phyloP scores from a whole-genome alignment of 2,113 vertebrate genomes.

The Rhea pennata region DNA sequence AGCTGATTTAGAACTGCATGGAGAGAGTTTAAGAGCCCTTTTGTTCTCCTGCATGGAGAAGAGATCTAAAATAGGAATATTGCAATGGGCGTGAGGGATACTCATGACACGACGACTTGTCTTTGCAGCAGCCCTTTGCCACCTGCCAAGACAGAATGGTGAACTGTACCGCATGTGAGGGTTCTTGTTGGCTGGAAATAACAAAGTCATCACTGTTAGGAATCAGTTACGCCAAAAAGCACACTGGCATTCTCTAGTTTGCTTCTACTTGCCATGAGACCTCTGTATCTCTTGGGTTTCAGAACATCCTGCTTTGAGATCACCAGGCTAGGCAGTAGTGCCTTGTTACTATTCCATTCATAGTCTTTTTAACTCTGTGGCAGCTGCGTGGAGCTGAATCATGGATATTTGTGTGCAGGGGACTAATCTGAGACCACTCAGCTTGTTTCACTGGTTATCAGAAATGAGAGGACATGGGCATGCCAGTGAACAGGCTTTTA shows the following conservation, averaged over 20 bases:
- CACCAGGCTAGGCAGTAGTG: not conserved
- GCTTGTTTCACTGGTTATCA: too few species aligned
- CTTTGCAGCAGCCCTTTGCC: not conserved
- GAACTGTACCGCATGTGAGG: not conserved
- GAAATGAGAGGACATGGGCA: not conserved
- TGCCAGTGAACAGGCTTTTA: not conserved
- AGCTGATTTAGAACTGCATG: not conserved
- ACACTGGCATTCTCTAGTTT: not conserved
- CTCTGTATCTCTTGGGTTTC: not conserved
- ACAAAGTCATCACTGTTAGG: not conserved
- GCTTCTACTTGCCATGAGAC: not conserved
- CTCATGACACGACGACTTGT: rapidly evolving
- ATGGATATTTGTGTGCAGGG: not conserved
- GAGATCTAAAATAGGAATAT: not conserved
- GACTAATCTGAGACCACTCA: not conserved
- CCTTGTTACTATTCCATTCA: rapidly evolving
- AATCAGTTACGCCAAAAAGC: not conserved
- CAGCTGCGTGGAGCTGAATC: not conserved
- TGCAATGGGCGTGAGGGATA: not conserved
- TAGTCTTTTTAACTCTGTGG: not conserved
- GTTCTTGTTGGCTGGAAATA: not conserved
- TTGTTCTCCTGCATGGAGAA: not conserved
- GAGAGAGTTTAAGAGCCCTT: not conserved
- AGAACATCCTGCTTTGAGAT: not conserved
- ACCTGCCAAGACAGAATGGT: not conserved